Evolutionary conservation across 2,888 invertebrate genomes (phyloP), one percentile per base, ranked within the genome.

Genomic region (Odontothrips loti): DNA sequence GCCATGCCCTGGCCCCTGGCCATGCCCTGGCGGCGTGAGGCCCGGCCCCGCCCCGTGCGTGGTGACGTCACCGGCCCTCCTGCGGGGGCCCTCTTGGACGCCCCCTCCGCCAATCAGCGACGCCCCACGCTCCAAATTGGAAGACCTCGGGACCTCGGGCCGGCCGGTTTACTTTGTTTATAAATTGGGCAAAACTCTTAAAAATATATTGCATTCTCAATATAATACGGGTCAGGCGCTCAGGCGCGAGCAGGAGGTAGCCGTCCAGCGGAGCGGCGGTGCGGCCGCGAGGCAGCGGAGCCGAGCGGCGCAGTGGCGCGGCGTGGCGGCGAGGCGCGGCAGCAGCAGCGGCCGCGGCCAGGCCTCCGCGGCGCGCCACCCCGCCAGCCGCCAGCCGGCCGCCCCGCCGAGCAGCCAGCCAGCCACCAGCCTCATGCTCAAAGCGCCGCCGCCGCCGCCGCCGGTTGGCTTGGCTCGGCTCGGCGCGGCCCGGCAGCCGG

Each of bases 121-220:
- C 0, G 58, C 0, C 58, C 51, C 51, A 17, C 58, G 11, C 15
- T n/a, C 58, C 58, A n/a, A 58, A 58, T 58, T n/a, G 58, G 34
- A 17, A n/a, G 58, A 0, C 58, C n/a, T n/a, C 58, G 58, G 6
- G 17, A 15, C 15, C 58, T n/a, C n/a, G n/a, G n/a, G n/a, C 58
- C 58, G 34, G 34, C 34, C 58, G 17, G 58, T 58, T 43, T 17
- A 58, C 58, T 58, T 75, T 75, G 68, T 75, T 75, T 75, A 43
- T 43, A 75, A 75, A 75, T 75, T 75, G 68, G 17, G 68, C n/a
- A 75, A 75, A 75, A 75, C 68, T 83, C 83, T 83, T 83, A 82
- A 81, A 83, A 83, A 83, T 83, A 83, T 83, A 83, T 83, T 83
- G 83, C 83, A 83, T 83, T 83, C 82, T 83, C 82, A 83, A 83